Percentiles rank a stretch among this genome's conserved stretches.
Evolutionary conservation across 2,888 invertebrate species (phyloP).

Genomic region (Himalopsyche tibetana): DNA sequence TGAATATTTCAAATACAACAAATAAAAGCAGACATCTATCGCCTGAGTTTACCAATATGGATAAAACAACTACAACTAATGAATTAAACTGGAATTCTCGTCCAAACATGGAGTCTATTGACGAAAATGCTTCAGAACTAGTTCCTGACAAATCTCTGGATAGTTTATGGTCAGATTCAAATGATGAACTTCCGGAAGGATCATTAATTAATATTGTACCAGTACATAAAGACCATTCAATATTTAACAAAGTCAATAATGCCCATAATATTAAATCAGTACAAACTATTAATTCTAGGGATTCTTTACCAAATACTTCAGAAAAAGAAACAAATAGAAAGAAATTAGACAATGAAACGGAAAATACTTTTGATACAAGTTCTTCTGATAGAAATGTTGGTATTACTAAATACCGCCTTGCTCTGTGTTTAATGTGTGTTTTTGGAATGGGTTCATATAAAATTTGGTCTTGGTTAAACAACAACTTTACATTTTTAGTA

Average conservation of each 20-base stretch:
- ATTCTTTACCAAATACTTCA: neutral
- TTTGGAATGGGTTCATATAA: constrained; percentile 34
- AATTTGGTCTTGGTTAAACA: constrained; percentile 36
- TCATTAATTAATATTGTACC: constrained; percentile 63
- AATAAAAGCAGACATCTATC: neutral
- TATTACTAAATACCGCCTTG: neutral
- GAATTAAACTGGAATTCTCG: constrained; percentile 54
- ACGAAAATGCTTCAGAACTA: constrained; percentile 46
- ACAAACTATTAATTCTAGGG: neutral
- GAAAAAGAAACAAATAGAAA: neutral
- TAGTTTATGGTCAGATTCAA: constrained; percentile 58
- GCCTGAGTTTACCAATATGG: neutral
- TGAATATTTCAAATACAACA: constrained; percentile 26
- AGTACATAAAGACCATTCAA: constrained; percentile 59
- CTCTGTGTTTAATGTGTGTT: neutral
- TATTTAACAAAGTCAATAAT: constrained; percentile 54
- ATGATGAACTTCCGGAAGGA: constrained; percentile 62
- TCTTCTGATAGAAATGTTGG: constrained; percentile 33
- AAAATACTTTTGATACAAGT: constrained; percentile 43
- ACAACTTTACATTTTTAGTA: neutral
- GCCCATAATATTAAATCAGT: constrained; percentile 15
- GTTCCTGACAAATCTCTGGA: constrained; percentile 53
- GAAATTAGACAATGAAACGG: neutral
- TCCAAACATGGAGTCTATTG: constrained; percentile 39
- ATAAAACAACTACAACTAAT: constrained; percentile 31